Percentiles rank a stretch among this genome's conserved stretches.
These are phyloP conservation scores for Cotesia chilonis DNA, from an alignment of 1,140 invertebrate species.

Conservation along the genomic window DNA sequence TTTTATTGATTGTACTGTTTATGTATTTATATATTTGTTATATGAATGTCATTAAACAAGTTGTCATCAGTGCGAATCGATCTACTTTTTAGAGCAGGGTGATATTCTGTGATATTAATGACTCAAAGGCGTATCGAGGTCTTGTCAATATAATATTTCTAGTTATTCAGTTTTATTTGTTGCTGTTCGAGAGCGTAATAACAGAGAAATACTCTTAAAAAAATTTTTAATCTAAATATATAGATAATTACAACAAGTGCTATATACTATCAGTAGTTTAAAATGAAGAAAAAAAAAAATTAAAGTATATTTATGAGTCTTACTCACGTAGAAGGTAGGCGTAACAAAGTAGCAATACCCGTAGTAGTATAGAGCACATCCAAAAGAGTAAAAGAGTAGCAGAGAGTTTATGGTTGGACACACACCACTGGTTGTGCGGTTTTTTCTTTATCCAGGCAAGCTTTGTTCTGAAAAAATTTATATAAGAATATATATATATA, in stretches of 20 bases:
- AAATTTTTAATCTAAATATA: too few species aligned
- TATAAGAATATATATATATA: not conserved
- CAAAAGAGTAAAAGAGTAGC: slow-evolving; percentile 33
- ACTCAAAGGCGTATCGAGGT: slow-evolving; percentile 12
- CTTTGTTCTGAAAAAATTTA: slow-evolving; percentile 36
- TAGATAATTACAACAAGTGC: too few species aligned
- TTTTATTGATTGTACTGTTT: too few species aligned
- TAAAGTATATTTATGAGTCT: slow-evolving; percentile 43
- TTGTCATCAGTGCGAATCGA: slow-evolving; percentile 6
- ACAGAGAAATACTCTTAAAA: too few species aligned
- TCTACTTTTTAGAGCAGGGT: not conserved
- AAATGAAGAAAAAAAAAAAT: not conserved
- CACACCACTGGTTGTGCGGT: slow-evolving; percentile 56
- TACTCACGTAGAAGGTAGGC: slow-evolving; percentile 36
- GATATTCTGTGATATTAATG: not conserved
- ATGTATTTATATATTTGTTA: not conserved
- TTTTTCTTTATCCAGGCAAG: slow-evolving; percentile 51
- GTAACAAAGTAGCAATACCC: slow-evolving; percentile 59
- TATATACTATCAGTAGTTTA: not conserved
- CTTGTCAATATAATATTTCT: too few species aligned
- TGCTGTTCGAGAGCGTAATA: too few species aligned
- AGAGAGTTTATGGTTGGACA: slow-evolving; percentile 57
- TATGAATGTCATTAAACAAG: too few species aligned
- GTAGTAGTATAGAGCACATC: slow-evolving; percentile 46
- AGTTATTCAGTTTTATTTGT: not conserved